phyloP scores from a whole-genome alignment of 2,797 vertebrate genomes.

The Tenualosa thibaudeaui region DNA sequence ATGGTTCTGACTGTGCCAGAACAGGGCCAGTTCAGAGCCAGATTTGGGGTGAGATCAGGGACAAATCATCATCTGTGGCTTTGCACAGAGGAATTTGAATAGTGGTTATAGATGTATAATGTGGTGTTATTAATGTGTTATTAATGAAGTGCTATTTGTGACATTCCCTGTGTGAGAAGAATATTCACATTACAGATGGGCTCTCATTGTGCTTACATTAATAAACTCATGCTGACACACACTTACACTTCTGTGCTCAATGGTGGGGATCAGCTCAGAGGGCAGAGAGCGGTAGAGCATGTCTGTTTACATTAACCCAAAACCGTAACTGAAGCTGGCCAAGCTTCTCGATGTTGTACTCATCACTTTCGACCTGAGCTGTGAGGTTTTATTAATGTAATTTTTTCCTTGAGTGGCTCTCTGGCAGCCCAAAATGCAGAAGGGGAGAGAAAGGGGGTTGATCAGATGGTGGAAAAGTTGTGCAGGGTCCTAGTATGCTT shows the following conservation, averaged over 20 bases:
- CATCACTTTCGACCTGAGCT: slow-evolving; percentile 9
- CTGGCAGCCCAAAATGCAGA: not conserved
- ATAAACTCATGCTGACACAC: slow-evolving; percentile 2
- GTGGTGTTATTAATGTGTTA: not conserved
- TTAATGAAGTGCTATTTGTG: not conserved
- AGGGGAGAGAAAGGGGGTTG: slow-evolving; percentile 58
- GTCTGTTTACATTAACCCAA: not conserved
- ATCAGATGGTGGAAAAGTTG: slow-evolving; percentile 70
- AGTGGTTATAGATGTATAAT: not conserved
- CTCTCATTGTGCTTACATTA: not conserved
- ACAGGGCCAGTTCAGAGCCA: no score
- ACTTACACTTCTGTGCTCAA: not conserved
- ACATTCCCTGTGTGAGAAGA: not conserved
- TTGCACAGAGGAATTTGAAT: not conserved
- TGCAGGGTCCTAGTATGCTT: slow-evolving; percentile 63
- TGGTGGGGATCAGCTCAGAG: not conserved
- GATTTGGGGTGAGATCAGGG: no score
- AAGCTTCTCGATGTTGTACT: not conserved
- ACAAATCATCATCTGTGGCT: not conserved
- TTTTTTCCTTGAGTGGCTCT: not conserved
- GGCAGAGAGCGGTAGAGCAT: not conserved
- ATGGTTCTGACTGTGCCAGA: no score
- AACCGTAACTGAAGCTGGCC: not conserved
- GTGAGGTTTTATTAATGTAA: not conserved
- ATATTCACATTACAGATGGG: not conserved